Evolutionary conservation across 1,140 invertebrate genomes (phyloP).

Genomic region (Pectinophora gossypiella): DNA sequence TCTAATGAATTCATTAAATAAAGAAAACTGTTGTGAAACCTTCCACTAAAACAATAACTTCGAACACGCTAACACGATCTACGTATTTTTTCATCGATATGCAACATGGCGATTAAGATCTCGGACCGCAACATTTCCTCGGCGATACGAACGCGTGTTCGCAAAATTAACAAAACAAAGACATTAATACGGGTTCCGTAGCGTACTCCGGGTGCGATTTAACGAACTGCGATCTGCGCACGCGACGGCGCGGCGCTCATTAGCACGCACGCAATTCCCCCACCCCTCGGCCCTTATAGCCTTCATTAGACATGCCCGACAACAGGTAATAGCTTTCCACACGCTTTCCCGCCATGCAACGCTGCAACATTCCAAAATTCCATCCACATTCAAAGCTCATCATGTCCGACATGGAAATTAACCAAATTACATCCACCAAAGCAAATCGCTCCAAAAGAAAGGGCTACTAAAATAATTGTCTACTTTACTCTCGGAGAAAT

Average conservation of each 20-base stretch:
- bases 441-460: conserved; percentile 71
- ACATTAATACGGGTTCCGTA: conserved; percentile 35
- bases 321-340: conserved; percentile 46
- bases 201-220: conserved; percentile 48
- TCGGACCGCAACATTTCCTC: too few species aligned
- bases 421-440: conserved; percentile 67
- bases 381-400: conserved; percentile 41
- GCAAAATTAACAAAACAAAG: conserved; percentile 44
- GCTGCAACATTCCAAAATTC: neutral
- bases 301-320: conserved; percentile 47
- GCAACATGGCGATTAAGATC: too few species aligned
- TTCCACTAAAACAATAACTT: too few species aligned
- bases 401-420: conserved; percentile 64
- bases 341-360: conserved; percentile 13
- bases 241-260: conserved; percentile 65
- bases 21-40: too few species aligned
- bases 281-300: conserved; percentile 36
- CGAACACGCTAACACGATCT: too few species aligned
- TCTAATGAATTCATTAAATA: too few species aligned
- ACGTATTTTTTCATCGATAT: too few species aligned
- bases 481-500: conserved; percentile 72
- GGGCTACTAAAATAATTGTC: conserved; percentile 74
- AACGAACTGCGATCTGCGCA: conserved; percentile 60
- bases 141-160: conserved; percentile 18
- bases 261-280: conserved; percentile 54